Conservation (phyloP, 2,797 vertebrate species). For the Pogonophryne albipinna region DNA sequence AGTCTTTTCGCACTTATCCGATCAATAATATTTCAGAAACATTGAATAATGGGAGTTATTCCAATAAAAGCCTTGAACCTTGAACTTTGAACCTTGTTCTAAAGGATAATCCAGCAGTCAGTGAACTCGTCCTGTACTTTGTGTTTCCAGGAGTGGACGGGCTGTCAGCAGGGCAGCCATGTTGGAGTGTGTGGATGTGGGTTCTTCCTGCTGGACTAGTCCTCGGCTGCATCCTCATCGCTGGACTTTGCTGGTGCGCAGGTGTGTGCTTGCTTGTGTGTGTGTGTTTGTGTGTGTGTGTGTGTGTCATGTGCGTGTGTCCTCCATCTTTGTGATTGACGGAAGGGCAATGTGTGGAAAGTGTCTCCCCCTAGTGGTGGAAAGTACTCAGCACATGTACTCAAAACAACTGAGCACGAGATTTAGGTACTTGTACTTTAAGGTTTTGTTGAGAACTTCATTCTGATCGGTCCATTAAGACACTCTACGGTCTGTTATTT, state of each 20-base stretch:
- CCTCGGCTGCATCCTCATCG: neutral
- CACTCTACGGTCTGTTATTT: too few species aligned
- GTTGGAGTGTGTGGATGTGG: slow-evolving; percentile 51
- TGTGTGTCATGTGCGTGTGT: neutral
- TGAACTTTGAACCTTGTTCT: too few species aligned
- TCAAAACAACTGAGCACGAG: too few species aligned
- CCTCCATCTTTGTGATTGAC: neutral
- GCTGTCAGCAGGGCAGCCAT: neutral
- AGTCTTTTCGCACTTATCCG: neutral
- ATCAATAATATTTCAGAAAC: too few species aligned
- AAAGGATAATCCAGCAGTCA: too few species aligned
- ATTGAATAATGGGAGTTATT: too few species aligned
- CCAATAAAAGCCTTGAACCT: too few species aligned
- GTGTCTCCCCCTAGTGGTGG: neutral
- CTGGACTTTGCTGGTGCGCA: slow-evolving; percentile 40
- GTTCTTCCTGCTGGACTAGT: slow-evolving; percentile 19
- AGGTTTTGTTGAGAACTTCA: too few species aligned
- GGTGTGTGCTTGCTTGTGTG: slow-evolving; percentile 38
- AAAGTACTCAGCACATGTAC: neutral
- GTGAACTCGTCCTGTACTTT: too few species aligned
- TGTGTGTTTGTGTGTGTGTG: neutral
- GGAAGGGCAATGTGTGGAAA: neutral
- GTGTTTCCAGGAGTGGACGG: slow-evolving; percentile 16
- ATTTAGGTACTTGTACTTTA: neutral
- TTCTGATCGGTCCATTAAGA: too few species aligned